These are phyloP conservation scores for Sebastes elongatus DNA, from an alignment of 2,797 vertebrate species.

Conservation along the genomic window DNA sequence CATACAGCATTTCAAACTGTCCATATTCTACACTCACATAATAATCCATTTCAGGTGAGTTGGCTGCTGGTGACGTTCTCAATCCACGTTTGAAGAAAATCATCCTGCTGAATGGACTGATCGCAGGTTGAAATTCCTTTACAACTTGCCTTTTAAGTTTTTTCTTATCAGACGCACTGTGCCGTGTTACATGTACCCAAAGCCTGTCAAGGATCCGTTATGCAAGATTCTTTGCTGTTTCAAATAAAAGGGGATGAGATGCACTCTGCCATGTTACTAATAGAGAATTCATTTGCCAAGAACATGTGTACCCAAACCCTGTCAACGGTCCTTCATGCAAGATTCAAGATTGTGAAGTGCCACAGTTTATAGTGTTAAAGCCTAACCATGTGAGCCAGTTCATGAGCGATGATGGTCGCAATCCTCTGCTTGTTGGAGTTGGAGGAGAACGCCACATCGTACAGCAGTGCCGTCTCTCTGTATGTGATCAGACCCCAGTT, in stretches of 20 bases:
- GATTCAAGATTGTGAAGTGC: neutral
- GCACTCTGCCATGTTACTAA: neutral
- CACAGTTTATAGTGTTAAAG: neutral
- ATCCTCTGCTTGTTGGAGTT: constrained; percentile 89
- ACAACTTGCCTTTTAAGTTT: neutral
- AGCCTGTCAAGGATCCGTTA: neutral
- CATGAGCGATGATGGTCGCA: constrained; percentile 87
- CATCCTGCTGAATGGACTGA: neutral
- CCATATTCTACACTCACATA: neutral
- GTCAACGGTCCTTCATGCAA: neutral
- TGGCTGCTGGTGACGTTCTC: neutral
- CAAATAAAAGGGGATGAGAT: neutral
- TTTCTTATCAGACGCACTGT: too few species aligned
- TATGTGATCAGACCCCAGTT: constrained; percentile 98
- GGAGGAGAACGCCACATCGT: constrained; percentile 77
- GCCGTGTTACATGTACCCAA: too few species aligned
- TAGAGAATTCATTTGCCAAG: neutral
- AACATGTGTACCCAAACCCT: too few species aligned
- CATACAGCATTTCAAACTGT: neutral
- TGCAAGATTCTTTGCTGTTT: too few species aligned
- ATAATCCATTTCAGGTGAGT: neutral
- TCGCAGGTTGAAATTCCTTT: neutral
- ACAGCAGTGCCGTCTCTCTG: constrained; percentile 89
- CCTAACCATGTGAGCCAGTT: constrained; percentile 94
- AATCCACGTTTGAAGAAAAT: neutral